Evolutionary conservation across 2,113 vertebrate genomes (phyloP).

Genomic region (Brienomyrus longianalis): DNA sequence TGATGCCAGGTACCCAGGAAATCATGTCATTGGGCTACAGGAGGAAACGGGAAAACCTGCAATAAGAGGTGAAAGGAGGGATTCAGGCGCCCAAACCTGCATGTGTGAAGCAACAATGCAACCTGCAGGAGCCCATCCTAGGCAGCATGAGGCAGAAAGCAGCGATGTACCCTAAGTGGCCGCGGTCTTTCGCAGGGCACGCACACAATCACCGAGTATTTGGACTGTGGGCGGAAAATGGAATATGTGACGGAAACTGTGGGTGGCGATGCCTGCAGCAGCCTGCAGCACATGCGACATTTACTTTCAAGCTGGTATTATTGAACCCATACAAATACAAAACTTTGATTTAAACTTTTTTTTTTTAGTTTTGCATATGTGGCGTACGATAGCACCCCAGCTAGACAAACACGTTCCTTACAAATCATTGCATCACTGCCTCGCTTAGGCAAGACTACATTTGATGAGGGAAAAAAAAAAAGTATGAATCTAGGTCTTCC

Average conservation of each 20-base stretch:
- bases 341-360: not conserved
- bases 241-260: not conserved
- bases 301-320: not conserved
- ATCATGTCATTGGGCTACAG: not conserved
- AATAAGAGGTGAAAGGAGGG: not conserved
- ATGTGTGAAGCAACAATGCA: not conserved
- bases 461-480: not conserved
- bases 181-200: not conserved
- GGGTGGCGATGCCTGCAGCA: not conserved
- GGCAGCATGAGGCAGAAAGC: not conserved
- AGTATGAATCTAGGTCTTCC: conserved; percentile 14
- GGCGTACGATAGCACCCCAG: not conserved
- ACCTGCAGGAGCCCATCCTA: not conserved
- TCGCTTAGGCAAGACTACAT: not conserved
- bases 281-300: not conserved
- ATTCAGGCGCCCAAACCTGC: not conserved
- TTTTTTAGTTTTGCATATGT: not conserved
- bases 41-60: not conserved
- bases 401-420: not conserved
- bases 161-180: not conserved
- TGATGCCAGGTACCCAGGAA: not conserved
- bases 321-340: not conserved
- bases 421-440: conserved; percentile 16
- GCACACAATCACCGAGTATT: not conserved
- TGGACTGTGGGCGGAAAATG: not conserved